These are phyloP conservation scores for Cataglyphis rosenhaueri DNA, from an alignment of 2,888 invertebrate genomes.

Conservation along the genomic window DNA sequence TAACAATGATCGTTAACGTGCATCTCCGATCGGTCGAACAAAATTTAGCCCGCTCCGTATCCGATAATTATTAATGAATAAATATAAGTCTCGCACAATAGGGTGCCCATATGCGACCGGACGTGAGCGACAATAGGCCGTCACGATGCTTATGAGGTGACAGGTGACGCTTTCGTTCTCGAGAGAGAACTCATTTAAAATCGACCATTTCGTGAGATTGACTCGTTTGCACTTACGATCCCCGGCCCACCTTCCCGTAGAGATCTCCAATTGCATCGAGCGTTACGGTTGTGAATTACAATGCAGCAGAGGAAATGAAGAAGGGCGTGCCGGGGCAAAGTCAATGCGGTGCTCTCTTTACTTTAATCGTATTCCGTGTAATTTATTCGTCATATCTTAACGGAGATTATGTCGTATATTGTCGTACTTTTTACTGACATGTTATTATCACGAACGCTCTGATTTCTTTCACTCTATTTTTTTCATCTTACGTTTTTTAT, in stretches of 20 bases:
- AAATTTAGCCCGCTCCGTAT: conserved; percentile 66
- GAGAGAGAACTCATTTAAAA: conserved; percentile 67
- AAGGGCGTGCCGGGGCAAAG: conserved; percentile 49
- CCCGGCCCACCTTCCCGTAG: conserved; percentile 27
- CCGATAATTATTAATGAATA: conserved; percentile 84
- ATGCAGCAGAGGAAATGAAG: conserved; percentile 48
- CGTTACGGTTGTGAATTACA: conserved; percentile 49
- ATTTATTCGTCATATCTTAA: conserved; percentile 45
- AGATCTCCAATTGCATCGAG: conserved; percentile 52
- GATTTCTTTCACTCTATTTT: neutral
- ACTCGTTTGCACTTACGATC: conserved; percentile 67
- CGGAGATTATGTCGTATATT: conserved; percentile 1
- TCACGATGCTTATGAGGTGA: conserved; percentile 68
- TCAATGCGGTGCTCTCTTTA: conserved; percentile 53
- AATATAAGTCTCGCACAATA: conserved; percentile 82
- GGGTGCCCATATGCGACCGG: conserved; percentile 77
- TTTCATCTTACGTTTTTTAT: conserved; percentile 6
- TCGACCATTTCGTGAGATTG: conserved; percentile 68
- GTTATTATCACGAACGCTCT: neutral
- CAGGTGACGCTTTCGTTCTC: conserved; percentile 75
- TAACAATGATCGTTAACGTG: conserved; percentile 57
- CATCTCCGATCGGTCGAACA: conserved; percentile 65
- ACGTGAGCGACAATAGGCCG: conserved; percentile 79
- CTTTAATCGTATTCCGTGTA: conserved; percentile 40
- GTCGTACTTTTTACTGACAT: conserved; percentile 12